phyloP scores from a whole-genome alignment of 2,113 vertebrate species.

The Hemicordylus capensis region DNA sequence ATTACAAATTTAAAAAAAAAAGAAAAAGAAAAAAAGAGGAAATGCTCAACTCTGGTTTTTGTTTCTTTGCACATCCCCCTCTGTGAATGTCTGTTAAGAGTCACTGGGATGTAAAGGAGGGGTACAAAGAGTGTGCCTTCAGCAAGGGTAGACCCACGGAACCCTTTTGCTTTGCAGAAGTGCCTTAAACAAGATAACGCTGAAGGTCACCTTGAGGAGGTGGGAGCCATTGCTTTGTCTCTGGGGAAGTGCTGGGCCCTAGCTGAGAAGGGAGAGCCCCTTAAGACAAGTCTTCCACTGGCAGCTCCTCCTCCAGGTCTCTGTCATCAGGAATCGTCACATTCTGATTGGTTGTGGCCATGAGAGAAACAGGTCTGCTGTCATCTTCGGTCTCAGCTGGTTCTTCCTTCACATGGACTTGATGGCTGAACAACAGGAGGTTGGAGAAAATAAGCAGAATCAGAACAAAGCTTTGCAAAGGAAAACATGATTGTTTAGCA shows the following conservation, averaged over 20 bases:
- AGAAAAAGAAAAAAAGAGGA: conserved; percentile 33
- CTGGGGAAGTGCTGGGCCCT: conserved; percentile 63
- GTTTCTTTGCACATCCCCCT: not conserved
- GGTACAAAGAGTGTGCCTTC: conserved; percentile 37
- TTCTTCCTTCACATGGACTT: conserved; percentile 97
- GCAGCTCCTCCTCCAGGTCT: conserved; percentile 94
- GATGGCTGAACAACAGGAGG: conserved; percentile 77
- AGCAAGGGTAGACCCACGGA: conserved; percentile 51
- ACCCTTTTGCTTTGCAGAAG: conserved; percentile 70
- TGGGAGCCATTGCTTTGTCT: conserved; percentile 56
- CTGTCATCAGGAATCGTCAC: conserved; percentile 89
- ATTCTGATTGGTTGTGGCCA: conserved; percentile 87
- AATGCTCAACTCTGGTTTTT: conserved; percentile 60
- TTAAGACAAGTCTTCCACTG: conserved; percentile 95
- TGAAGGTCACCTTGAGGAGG: conserved; percentile 69
- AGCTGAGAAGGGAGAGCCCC: conserved; percentile 61
- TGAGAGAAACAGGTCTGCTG: conserved; percentile 84
- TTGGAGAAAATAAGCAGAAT: not conserved
- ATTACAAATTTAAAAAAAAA: conserved; percentile 60
- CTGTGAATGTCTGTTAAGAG: conserved; percentile 14
- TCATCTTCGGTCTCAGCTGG: conserved; percentile 93
- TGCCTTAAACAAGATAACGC: conserved; percentile 70
- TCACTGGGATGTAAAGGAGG: conserved; percentile 14
- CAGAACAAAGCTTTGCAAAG: not conserved
- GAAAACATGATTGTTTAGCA: not conserved